These are phyloP conservation scores for Corythornis leucogaster DNA, from an alignment of 2,797 vertebrate genomes.

Conservation along the genomic window DNA sequence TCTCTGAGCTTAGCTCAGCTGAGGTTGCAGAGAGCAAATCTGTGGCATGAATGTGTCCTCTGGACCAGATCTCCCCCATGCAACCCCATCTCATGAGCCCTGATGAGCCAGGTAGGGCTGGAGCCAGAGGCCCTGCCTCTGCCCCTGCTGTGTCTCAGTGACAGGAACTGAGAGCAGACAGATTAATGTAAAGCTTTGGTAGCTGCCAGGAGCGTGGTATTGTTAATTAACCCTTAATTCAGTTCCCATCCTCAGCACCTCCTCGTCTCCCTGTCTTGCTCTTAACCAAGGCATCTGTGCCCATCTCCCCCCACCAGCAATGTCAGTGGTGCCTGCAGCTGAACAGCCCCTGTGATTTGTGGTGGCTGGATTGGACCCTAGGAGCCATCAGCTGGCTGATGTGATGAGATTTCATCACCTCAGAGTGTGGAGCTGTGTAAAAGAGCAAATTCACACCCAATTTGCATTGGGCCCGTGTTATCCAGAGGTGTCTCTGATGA, in stretches of 20 bases:
- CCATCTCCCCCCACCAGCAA: background rate
- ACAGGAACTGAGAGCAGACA: accelerated
- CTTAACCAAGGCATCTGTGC: background rate
- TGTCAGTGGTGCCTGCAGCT: background rate
- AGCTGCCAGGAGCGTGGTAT: background rate
- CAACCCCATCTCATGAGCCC: background rate
- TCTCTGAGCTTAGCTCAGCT: accelerated
- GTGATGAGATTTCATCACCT: background rate
- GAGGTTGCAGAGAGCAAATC: background rate
- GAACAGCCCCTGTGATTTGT: background rate
- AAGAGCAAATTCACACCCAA: slow-evolving; percentile 14
- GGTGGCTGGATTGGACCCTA: background rate
- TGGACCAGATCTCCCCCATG: background rate
- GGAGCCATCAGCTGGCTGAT: background rate
- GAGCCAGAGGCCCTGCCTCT: background rate
- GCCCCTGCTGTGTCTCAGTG: background rate
- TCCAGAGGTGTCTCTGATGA: background rate
- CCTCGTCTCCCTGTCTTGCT: background rate
- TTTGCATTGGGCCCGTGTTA: slow-evolving; percentile 20
- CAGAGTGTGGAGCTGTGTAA: background rate
- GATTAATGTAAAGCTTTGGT: background rate
- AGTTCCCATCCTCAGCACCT: background rate
- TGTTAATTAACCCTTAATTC: background rate
- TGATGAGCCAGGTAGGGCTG: background rate
- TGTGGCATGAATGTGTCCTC: background rate